phyloP scores from a whole-genome alignment of 1,140 invertebrate species.

The Zaprionus vittiger region DNA sequence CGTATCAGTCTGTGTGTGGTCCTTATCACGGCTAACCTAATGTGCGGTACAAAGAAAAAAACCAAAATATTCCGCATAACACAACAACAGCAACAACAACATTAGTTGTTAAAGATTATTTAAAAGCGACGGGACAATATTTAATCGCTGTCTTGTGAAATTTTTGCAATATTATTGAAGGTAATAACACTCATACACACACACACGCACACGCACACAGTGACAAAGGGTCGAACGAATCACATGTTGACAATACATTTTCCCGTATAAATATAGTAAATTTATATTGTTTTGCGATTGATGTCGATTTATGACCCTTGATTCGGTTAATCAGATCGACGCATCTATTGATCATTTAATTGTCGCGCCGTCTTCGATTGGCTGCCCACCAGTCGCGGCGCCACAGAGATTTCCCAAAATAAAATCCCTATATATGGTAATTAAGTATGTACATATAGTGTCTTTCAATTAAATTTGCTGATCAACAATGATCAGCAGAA shows the following conservation, averaged over 20 bases:
- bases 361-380: conserved; percentile 2
- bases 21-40: conserved; percentile 60
- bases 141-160: conserved; percentile 37
- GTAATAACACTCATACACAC: conserved; percentile 15
- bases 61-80: conserved; percentile 27
- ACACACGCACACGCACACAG: background rate
- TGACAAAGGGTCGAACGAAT: conserved; percentile 40
- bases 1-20: conserved; percentile 51
- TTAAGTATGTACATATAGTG: background rate
- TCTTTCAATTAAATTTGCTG: background rate
- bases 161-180: conserved; percentile 20
- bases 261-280: conserved; percentile 16
- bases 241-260: conserved; percentile 36
- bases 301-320: conserved; percentile 20
- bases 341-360: conserved; percentile 11
- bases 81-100: conserved; percentile 5
- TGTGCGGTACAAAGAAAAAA: conserved; percentile 63
- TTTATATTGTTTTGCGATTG: background rate
- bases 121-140: conserved; percentile 16
- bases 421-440: background rate
- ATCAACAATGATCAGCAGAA: conserved; percentile 10
- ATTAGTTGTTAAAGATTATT: conserved; percentile 15
- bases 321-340: conserved; percentile 19
- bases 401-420: background rate
- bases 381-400: background rate